Evolutionary conservation across 2,797 vertebrate species (phyloP).

Genomic region (Cyprinella venusta): DNA sequence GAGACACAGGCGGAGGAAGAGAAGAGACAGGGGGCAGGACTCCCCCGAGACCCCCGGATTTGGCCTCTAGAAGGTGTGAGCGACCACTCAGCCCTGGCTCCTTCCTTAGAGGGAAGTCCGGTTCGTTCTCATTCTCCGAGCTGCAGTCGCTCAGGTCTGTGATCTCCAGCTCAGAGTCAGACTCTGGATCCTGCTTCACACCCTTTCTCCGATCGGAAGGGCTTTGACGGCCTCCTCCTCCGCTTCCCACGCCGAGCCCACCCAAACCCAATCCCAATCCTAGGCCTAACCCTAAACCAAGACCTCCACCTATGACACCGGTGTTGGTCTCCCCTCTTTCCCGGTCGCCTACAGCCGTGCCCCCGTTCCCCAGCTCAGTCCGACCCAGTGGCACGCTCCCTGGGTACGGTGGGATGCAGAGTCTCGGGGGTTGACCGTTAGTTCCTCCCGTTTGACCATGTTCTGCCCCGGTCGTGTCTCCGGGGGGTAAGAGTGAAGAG

Average conservation of each 20-base stretch:
- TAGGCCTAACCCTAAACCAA: slow-evolving; percentile 63
- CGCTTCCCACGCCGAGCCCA: slow-evolving; percentile 65
- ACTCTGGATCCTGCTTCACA: slow-evolving; percentile 86
- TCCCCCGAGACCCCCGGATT: slow-evolving; percentile 72
- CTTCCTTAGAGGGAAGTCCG: slow-evolving; percentile 73
- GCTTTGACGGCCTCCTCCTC: slow-evolving; percentile 71
- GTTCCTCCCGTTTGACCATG: slow-evolving; percentile 68
- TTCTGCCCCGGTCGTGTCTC: slow-evolving; percentile 73
- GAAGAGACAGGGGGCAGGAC: slow-evolving; percentile 72
- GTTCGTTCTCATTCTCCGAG: slow-evolving; percentile 83
- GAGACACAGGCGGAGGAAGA: slow-evolving; percentile 71
- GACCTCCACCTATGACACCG: slow-evolving; percentile 51
- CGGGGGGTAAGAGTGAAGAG: slow-evolving; percentile 79
- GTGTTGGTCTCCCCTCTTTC: slow-evolving; percentile 71
- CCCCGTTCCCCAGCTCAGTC: slow-evolving; percentile 73
- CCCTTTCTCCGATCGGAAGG: slow-evolving; percentile 75
- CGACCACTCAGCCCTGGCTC: slow-evolving; percentile 68
- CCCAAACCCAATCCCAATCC: slow-evolving; percentile 66
- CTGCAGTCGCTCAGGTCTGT: slow-evolving; percentile 92
- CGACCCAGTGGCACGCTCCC: slow-evolving; percentile 72
- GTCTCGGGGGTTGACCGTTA: slow-evolving; percentile 74
- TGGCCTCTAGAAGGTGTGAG: slow-evolving; percentile 68
- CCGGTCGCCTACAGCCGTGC: slow-evolving; percentile 68
- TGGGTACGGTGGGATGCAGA: slow-evolving; percentile 77
- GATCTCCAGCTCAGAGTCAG: slow-evolving; percentile 92